These are phyloP conservation scores for Acridotheres tristis DNA, from an alignment of 2,797 vertebrate species.

Conservation along the genomic window DNA sequence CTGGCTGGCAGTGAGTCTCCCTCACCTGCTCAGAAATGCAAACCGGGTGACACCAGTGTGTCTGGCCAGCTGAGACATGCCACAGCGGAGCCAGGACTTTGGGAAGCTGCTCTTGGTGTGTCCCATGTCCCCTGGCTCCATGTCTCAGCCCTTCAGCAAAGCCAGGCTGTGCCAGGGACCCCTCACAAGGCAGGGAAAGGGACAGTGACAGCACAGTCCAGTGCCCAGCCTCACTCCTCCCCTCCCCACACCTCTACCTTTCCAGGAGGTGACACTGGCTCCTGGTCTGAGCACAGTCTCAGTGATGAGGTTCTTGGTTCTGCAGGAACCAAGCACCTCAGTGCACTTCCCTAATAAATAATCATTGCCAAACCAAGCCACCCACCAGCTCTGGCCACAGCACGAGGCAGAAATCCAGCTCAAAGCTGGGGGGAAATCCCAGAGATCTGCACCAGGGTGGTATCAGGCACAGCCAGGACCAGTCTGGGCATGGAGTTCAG, in stretches of 20 bases:
- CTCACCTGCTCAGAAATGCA: not conserved
- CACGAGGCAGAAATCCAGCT: not conserved
- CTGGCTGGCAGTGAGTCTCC: not conserved
- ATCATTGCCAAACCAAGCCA: not conserved
- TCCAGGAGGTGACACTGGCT: accelerated
- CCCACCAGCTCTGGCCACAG: accelerated
- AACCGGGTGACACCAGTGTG: not conserved
- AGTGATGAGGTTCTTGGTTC: not conserved
- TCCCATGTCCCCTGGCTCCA: not conserved
- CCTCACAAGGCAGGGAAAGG: not conserved
- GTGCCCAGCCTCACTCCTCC: not conserved
- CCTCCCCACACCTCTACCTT: not conserved
- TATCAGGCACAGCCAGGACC: not conserved
- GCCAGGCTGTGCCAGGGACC: not conserved
- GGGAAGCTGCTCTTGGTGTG: not conserved
- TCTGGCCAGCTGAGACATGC: not conserved
- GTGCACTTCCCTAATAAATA: not conserved
- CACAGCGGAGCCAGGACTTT: not conserved
- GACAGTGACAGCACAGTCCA: not conserved
- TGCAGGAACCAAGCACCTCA: not conserved
- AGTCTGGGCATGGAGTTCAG: not conserved
- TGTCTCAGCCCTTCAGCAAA: not conserved
- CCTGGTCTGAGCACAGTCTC: not conserved
- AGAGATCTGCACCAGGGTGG: not conserved
- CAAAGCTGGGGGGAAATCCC: not conserved